Evolutionary conservation across 2,888 invertebrate species (phyloP).

Genomic region (Tenthredo livida): DNA sequence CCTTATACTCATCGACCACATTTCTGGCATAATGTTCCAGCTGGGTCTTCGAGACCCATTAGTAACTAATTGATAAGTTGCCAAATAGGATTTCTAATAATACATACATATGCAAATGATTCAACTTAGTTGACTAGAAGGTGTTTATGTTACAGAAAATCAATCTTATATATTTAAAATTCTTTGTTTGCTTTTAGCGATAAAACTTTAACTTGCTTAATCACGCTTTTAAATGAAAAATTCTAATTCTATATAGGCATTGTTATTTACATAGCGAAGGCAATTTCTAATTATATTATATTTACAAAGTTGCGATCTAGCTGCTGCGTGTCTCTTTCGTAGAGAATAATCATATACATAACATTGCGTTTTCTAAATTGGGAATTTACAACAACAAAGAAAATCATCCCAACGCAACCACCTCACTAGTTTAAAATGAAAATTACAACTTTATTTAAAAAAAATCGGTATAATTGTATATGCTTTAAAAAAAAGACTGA

Average conservation of each 20-base stretch:
- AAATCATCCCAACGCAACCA: slow-evolving; percentile 53
- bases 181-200: slow-evolving; percentile 26
- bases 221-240: neutral
- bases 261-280: slow-evolving; percentile 62
- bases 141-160: slow-evolving; percentile 10
- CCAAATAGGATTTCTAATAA: neutral
- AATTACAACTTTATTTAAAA: slow-evolving; percentile 23
- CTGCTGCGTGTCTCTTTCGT: slow-evolving; percentile 26
- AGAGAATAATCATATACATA: slow-evolving; percentile 53
- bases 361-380: slow-evolving; percentile 56
- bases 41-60: neutral
- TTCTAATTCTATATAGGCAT: slow-evolving; percentile 58
- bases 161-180: slow-evolving; percentile 13
- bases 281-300: slow-evolving; percentile 62
- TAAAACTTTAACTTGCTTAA: slow-evolving; percentile 23
- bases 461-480: slow-evolving; percentile 10
- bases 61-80: neutral
- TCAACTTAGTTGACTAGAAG: slow-evolving; percentile 38
- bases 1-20: neutral
- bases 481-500: neutral
- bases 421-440: slow-evolving; percentile 39
- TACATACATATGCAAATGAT: slow-evolving; percentile 1
- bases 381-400: slow-evolving; percentile 51
- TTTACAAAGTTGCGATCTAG: slow-evolving; percentile 52
- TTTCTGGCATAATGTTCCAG: neutral